Evolutionary conservation across 2,888 invertebrate species (phyloP).

Genomic region (Volucella zonaria): DNA sequence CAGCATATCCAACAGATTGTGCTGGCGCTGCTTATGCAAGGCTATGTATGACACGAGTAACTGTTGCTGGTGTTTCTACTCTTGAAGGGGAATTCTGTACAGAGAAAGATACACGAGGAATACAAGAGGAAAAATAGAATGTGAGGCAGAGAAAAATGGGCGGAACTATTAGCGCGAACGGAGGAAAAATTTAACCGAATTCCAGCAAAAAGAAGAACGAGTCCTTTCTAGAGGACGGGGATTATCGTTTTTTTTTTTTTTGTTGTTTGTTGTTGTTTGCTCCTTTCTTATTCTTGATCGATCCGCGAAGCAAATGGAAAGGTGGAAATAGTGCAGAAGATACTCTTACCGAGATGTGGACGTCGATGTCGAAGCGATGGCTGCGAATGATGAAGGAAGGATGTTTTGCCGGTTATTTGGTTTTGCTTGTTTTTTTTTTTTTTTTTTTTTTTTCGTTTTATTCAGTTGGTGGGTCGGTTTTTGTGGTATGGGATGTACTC

Average conservation of each 20-base stretch:
- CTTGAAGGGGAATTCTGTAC: slow-evolving; percentile 37
- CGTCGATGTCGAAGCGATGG: slow-evolving; percentile 67
- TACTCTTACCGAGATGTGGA: slow-evolving; percentile 20
- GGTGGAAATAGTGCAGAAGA: slow-evolving; percentile 59
- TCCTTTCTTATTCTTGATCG: slow-evolving; percentile 71
- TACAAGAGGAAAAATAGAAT: slow-evolving; percentile 38
- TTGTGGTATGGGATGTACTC: slow-evolving; percentile 39
- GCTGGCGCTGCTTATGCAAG: slow-evolving; percentile 11
- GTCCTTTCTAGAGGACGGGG: slow-evolving; percentile 48
- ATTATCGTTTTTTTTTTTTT: slow-evolving; percentile 11
- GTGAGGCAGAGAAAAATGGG: slow-evolving; percentile 63
- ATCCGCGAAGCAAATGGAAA: slow-evolving; percentile 62
- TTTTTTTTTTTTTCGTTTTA: slow-evolving; percentile 13
- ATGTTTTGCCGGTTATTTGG: slow-evolving; percentile 29
- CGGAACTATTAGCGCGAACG: slow-evolving; percentile 47
- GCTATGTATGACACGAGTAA: slow-evolving; percentile 7
- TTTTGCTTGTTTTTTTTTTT: neutral
- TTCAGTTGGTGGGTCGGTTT: slow-evolving; percentile 20
- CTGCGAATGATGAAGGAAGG: slow-evolving; percentile 67
- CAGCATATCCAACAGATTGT: slow-evolving; percentile 30
- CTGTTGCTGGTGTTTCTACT: neutral
- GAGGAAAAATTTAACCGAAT: slow-evolving; percentile 31
- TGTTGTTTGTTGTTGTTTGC: slow-evolving; percentile 34
- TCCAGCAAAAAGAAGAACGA: slow-evolving; percentile 47
- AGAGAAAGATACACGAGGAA: slow-evolving; percentile 32